Conservation (phyloP, 2,888 invertebrate genomes). For the Oasisia sp. region DNA sequence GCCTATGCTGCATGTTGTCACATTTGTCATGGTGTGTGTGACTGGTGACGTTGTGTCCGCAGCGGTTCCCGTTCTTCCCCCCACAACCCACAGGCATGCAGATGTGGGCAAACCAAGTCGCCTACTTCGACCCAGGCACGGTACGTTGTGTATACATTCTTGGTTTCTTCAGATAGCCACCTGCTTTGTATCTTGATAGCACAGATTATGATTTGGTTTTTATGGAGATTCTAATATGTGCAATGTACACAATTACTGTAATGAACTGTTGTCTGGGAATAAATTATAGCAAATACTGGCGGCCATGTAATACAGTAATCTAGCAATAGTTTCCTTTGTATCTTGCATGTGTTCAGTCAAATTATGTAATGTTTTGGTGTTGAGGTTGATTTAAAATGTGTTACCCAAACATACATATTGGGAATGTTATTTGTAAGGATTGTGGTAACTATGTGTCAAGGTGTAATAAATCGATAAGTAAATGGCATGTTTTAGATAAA, state of each 20-base stretch:
- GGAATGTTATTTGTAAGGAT: no score
- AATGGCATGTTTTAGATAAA: no score
- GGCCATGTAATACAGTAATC: no score
- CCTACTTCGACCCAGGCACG: constrained; percentile 43
- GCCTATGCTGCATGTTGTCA: not conserved
- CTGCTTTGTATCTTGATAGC: not conserved
- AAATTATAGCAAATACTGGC: no score
- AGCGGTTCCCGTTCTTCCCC: constrained; percentile 40
- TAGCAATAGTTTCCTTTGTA: no score
- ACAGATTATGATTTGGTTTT: not conserved
- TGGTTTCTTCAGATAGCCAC: not conserved
- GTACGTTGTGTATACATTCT: constrained; percentile 29
- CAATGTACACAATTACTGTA: not conserved
- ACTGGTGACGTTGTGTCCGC: constrained; percentile 25
- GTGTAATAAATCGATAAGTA: no score
- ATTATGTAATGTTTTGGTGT: no score
- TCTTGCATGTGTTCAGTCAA: no score
- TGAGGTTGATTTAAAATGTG: no score
- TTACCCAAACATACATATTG: no score
- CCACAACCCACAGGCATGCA: constrained; percentile 28
- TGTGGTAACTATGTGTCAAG: no score
- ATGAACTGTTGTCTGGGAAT: not conserved
- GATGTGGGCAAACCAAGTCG: constrained; percentile 32
- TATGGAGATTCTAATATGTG: not conserved
- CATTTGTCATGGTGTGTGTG: not conserved